These are phyloP conservation scores for Micrasema minimum DNA, from an alignment of 1,140 invertebrate species.

Conservation along the genomic window DNA sequence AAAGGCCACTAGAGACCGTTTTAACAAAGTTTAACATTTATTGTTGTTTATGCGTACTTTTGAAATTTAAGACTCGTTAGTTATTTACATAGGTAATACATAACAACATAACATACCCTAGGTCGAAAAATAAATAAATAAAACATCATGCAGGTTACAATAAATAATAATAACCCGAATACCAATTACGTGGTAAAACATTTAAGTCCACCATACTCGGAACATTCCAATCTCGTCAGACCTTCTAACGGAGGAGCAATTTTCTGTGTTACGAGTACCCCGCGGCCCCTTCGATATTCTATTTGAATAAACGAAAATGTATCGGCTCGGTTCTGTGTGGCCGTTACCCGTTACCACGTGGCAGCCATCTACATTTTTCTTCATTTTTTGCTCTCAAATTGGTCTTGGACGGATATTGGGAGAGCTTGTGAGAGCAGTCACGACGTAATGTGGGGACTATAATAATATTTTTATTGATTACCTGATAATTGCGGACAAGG, in stretches of 20 bases:
- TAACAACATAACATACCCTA: neutral
- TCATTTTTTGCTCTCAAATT: conserved; percentile 11
- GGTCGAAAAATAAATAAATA: neutral
- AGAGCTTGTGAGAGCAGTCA: neutral
- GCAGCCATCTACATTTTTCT: neutral
- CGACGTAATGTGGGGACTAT: conserved; percentile 8
- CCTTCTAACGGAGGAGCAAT: conserved; percentile 5
- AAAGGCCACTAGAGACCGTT: no score
- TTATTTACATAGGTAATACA: no score
- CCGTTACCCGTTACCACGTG: neutral
- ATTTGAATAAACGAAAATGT: conserved; percentile 36
- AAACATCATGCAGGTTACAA: neutral
- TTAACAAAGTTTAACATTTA: no score
- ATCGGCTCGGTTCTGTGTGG: conserved; percentile 23
- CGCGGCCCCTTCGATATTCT: conserved; percentile 24
- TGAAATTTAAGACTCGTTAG: no score
- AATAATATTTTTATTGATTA: conserved; percentile 35
- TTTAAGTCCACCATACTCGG: neutral
- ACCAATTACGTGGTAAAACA: neutral
- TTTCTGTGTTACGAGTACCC: conserved; percentile 8
- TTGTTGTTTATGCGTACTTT: no score
- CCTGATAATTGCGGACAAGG: conserved; percentile 24
- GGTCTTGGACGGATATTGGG: conserved; percentile 25
- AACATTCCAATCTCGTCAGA: conserved; percentile 9
- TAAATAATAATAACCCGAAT: neutral